Conservation (phyloP, 2,888 invertebrate genomes). For the Dryococelus australis region DNA sequence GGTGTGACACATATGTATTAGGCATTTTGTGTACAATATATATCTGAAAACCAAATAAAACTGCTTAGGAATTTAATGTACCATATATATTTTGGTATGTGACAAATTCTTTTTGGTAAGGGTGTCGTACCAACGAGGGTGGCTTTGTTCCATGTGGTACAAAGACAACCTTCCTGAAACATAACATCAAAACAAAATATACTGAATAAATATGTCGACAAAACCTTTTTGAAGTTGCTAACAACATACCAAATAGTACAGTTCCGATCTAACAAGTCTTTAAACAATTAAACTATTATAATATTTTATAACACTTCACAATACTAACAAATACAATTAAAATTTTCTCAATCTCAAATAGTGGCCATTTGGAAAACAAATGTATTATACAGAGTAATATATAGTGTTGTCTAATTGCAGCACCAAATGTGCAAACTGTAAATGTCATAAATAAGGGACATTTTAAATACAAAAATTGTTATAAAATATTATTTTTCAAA, state of each 20-base stretch:
- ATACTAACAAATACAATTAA: not conserved
- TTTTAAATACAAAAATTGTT: not conserved
- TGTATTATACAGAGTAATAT: not conserved
- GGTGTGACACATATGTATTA: conserved; percentile 12
- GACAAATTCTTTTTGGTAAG: not conserved
- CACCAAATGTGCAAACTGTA: not conserved
- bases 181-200: not conserved
- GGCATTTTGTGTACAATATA: not conserved
- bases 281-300: not conserved
- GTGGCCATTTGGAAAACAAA: not conserved
- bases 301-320: not conserved
- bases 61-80: not conserved
- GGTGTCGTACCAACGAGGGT: conserved; percentile 13
- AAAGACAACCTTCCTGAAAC: not conserved
- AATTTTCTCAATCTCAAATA: not conserved
- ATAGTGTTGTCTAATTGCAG: not conserved
- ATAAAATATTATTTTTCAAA: not conserved
- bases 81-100: too few relatives aligned
- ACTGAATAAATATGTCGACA: too few relatives aligned
- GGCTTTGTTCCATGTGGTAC: conserved; percentile 17
- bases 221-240: too few relatives aligned
- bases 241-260: not conserved
- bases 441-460: not conserved
- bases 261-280: not conserved
- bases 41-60: not conserved